Conservation (phyloP, 1,140 invertebrate species). For the Rhagoletis pomonella region DNA sequence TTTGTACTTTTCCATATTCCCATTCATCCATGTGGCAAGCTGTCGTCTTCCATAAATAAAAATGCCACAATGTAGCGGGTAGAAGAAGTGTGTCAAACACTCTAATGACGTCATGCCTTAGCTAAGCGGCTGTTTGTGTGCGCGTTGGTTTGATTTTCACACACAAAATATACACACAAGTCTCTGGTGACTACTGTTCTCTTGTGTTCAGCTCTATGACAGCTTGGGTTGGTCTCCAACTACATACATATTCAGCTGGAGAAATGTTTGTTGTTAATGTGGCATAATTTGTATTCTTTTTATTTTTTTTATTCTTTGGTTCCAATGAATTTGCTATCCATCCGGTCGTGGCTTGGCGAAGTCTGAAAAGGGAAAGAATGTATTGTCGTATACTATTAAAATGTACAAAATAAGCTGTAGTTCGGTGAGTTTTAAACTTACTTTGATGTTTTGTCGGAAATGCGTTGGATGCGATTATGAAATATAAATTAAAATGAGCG, state of each 20-base stretch:
- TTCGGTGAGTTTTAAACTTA: neutral
- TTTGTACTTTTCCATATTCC: neutral
- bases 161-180: neutral
- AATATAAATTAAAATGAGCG: neutral
- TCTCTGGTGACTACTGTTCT: neutral
- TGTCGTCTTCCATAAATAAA: constrained; percentile 23
- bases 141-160: neutral
- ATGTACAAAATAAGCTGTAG: neutral
- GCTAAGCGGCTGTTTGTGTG: neutral
- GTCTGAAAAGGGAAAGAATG: neutral
- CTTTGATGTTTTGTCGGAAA: neutral
- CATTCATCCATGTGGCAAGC: neutral
- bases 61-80: constrained; percentile 22
- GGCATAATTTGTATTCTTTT: neutral
- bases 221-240: neutral
- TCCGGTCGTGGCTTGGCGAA: neutral
- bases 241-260: neutral
- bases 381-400: neutral
- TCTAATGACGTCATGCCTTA: neutral
- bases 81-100: constrained; percentile 12
- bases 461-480: neutral
- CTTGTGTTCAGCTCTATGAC: neutral
- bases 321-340: neutral
- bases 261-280: neutral
- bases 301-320: neutral